These are phyloP conservation scores for Oxyura jamaicensis DNA, from an alignment of 2,113 vertebrate genomes.

Conservation along the genomic window DNA sequence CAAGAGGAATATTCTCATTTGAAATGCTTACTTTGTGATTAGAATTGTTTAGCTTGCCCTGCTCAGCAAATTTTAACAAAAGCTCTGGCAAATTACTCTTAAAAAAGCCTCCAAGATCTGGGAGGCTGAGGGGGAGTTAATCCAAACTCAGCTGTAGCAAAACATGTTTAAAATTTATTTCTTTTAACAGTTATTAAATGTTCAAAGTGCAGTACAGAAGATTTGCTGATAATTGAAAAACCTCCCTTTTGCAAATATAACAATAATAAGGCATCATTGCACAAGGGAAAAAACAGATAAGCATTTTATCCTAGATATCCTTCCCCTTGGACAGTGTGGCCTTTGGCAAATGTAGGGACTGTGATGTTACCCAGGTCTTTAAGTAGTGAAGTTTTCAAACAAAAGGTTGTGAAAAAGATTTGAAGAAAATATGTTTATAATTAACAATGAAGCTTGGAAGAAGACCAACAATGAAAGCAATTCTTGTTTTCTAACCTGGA, in stretches of 20 bases:
- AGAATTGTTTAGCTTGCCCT: not conserved
- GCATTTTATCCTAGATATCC: not conserved
- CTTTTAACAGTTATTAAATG: not conserved
- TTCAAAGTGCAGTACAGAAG: not conserved
- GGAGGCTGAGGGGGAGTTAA: not conserved
- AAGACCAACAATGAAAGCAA: conserved; percentile 42
- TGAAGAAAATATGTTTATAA: conserved; percentile 51
- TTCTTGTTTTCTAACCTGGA: conserved; percentile 58
- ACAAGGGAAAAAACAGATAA: not conserved
- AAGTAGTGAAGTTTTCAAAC: conserved; percentile 25
- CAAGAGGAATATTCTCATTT: not conserved
- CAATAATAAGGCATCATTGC: not conserved
- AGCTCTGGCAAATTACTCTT: not conserved
- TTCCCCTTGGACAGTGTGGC: not conserved
- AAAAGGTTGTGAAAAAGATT: conserved; percentile 52
- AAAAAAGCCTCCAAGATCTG: not conserved
- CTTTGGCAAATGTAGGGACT: conserved; percentile 3
- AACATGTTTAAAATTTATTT: conserved; percentile 21
- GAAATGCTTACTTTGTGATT: not conserved
- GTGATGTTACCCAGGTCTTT: conserved; percentile 27
- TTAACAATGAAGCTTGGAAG: conserved; percentile 28
- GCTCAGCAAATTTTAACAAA: not conserved
- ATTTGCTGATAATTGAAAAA: not conserved
- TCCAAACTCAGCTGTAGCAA: not conserved
- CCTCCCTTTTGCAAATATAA: not conserved